Base-by-base conservation (phyloP, 2,113 vertebrate genomes). In the Papio anubis region DNA sequence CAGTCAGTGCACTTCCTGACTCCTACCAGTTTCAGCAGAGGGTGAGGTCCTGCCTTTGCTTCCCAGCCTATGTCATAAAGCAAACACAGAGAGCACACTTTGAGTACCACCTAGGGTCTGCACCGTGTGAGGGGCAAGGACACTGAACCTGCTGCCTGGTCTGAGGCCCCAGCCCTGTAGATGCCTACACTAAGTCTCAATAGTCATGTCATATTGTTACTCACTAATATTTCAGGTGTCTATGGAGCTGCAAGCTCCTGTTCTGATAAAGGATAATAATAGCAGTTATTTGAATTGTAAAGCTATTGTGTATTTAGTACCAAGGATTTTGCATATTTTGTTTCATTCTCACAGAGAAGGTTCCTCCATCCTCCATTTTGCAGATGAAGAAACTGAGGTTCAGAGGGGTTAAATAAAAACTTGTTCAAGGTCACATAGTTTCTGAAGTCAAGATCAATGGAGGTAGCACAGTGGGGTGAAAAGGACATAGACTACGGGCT, bases 361-460 rank as follows among this genome's bases (percentile, higher is more conserved):
- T 59, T 79, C 48, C 82, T 66, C 75, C 18, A 86, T n/a, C 27
- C 14, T 45, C 30, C 7, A 32, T 43, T 86, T 86, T 79, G 75
- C 35, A 84, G n/a, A 48, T 52, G 59, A 82, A 35, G 73, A 93
- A 90, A 68, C 75, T 70, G 55, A 92, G 32, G 61, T 3, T 73
- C 79, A 90, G 12, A 38, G n/a, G 13, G 45, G 35, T 90, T 82
- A 66, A 91, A 52, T 64, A 82, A 55, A 55, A 55, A 86, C 6
- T 79, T 78, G 23, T 7, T 61, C 64, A 68, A 89, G 27, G 21
- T 61, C 59, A 85, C n/a, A 32, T 3, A 64, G 23, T 43, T 64
- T 93, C 43, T 81, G 83, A 76, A 78, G 38, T 66, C 72, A 70
- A 88, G 79, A 75, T 23, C 50, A 79, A 16, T 23, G 50, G 50